phyloP scores from a whole-genome alignment of 1,140 invertebrate species.

The Drosophila willistoni region DNA sequence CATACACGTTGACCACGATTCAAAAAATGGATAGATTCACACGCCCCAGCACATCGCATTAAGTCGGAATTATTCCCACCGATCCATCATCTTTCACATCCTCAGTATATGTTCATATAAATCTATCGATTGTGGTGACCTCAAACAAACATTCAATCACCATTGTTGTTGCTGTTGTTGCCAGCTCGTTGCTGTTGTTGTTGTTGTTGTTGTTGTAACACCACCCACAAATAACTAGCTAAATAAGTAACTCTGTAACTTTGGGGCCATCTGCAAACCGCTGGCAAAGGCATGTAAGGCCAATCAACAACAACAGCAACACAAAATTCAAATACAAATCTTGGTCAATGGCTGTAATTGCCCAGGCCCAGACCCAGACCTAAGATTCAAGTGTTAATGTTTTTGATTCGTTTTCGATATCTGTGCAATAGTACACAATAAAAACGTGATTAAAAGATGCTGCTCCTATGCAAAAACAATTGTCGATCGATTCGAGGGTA shows the following conservation, averaged over 20 bases:
- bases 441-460: conserved; percentile 81
- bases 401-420: conserved; percentile 47
- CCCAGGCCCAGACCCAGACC: conserved; percentile 21
- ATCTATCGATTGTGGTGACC: conserved; percentile 33
- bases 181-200: conserved; percentile 34
- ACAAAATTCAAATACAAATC: conserved; percentile 25
- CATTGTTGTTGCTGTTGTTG: conserved; percentile 44
- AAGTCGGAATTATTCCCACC: conserved; percentile 58
- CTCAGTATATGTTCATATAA: not conserved
- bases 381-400: conserved; percentile 58
- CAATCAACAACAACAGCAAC: conserved; percentile 57
- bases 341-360: conserved; percentile 77
- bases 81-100: conserved; percentile 62
- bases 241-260: conserved; percentile 24
- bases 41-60: conserved; percentile 37
- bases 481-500: conserved; percentile 26
- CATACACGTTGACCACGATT: not conserved
- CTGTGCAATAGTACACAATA: conserved; percentile 72
- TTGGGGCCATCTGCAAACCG: conserved; percentile 58
- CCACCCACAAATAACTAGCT: conserved; percentile 59
- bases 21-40: conserved; percentile 14
- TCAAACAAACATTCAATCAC: conserved; percentile 71
- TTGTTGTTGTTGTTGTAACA: conserved; percentile 57
- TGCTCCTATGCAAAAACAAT: conserved; percentile 61
- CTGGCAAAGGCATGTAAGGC: conserved; percentile 61